These are phyloP conservation scores for Odocoileus hemionus DNA, from an alignment of 2,113 vertebrate genomes.

Conservation along the genomic window DNA sequence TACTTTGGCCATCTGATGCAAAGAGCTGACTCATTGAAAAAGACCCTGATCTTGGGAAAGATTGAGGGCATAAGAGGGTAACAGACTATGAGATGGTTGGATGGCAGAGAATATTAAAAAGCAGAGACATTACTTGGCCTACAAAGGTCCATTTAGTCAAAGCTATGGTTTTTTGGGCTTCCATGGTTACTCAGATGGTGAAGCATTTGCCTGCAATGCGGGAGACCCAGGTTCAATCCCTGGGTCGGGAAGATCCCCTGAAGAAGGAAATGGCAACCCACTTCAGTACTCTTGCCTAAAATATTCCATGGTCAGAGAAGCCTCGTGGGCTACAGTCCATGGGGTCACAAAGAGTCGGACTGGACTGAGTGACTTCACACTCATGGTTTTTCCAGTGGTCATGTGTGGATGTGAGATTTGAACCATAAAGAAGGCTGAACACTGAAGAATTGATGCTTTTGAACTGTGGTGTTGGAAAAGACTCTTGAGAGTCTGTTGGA, in stretches of 20 bases:
- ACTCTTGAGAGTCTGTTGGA: neutral
- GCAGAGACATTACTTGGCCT: neutral
- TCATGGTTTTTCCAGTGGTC: neutral
- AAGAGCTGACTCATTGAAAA: neutral
- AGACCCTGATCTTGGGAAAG: neutral
- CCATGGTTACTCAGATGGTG: neutral
- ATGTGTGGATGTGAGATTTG: neutral
- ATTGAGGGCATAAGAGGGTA: neutral
- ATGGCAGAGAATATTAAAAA: neutral
- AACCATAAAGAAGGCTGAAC: neutral
- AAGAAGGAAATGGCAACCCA: neutral
- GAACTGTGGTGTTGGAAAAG: neutral
- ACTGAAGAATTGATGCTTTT: neutral
- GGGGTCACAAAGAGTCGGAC: neutral
- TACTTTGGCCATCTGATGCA: neutral
- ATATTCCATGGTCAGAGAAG: neutral
- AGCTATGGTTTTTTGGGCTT: neutral
- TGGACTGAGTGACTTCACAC: neutral
- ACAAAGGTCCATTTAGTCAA: neutral
- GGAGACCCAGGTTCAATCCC: neutral
- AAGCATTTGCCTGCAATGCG: fast-evolving
- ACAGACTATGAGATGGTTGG: neutral
- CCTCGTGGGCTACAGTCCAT: neutral
- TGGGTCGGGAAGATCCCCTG: neutral
- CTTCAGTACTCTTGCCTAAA: neutral